Percentiles rank a stretch among this genome's conserved stretches.
Conservation (phyloP, 2,797 vertebrate genomes). For the Epinephelus awoara region DNA sequence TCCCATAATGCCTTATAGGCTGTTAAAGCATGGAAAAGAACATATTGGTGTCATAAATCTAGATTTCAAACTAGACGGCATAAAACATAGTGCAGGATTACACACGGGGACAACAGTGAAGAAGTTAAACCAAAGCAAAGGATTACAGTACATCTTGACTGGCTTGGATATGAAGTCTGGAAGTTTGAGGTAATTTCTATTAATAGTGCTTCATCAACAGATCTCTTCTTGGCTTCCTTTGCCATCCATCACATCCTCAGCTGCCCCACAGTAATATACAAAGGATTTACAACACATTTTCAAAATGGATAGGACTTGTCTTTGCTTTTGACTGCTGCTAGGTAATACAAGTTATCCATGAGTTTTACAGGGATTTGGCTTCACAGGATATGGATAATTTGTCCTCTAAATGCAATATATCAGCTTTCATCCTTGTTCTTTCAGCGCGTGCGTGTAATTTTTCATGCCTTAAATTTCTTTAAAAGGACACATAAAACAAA, state of each 20-base stretch:
- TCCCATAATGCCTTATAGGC: slow-evolving; percentile 82
- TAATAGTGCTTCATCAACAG: slow-evolving; percentile 67
- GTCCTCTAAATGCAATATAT: slow-evolving; percentile 38
- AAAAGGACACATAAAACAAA: neutral
- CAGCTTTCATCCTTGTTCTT: slow-evolving; percentile 2
- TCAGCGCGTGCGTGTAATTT: neutral
- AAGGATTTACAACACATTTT: slow-evolving; percentile 50
- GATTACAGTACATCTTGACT: slow-evolving; percentile 66
- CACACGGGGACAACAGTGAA: slow-evolving; percentile 74
- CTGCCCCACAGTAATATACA: slow-evolving; percentile 46
- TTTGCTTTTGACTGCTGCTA: slow-evolving; percentile 40
- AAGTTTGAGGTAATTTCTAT: slow-evolving; percentile 73
- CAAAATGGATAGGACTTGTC: slow-evolving; percentile 32
- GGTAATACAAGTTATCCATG: slow-evolving; percentile 29
- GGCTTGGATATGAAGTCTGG: slow-evolving; percentile 57
- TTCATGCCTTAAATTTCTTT: slow-evolving; percentile 6
- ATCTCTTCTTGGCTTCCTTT: slow-evolving; percentile 59
- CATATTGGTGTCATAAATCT: slow-evolving; percentile 89
- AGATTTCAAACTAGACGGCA: slow-evolving; percentile 82
- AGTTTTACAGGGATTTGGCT: slow-evolving; percentile 54
- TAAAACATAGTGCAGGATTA: slow-evolving; percentile 77
- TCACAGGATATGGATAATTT: slow-evolving; percentile 40
- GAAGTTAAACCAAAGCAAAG: slow-evolving; percentile 71
- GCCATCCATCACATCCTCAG: slow-evolving; percentile 59
- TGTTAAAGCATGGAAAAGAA: slow-evolving; percentile 87